Evolutionary conservation across 1,140 invertebrate genomes (phyloP).

Genomic region (Papilio dardanus): DNA sequence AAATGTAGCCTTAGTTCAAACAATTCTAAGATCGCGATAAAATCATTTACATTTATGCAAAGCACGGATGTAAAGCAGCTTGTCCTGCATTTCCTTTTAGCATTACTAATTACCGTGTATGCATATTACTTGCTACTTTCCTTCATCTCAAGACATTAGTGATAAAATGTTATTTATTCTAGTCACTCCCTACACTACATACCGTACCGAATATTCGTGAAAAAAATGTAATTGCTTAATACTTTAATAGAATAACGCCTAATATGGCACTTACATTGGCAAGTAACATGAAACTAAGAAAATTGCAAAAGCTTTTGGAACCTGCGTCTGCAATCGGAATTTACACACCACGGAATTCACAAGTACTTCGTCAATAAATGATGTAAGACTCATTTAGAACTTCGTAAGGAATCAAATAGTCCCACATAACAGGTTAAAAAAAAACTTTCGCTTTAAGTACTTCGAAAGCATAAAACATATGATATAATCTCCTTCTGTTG

Average conservation of each 20-base stretch:
- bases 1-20: not conserved
- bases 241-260: not conserved
- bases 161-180: not conserved
- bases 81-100: not conserved
- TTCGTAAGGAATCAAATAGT: not conserved
- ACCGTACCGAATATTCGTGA: not conserved
- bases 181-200: not conserved
- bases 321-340: conserved; percentile 42
- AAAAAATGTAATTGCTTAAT: not conserved
- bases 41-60: not conserved
- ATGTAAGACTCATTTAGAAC: conserved; percentile 35
- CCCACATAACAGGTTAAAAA: not conserved
- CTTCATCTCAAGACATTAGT: not conserved
- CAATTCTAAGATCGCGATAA: conserved; percentile 9
- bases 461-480: too few species aligned
- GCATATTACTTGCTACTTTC: not conserved
- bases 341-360: conserved; percentile 39
- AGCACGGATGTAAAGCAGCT: not conserved
- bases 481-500: too few species aligned
- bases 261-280: not conserved
- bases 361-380: conserved; percentile 39
- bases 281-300: not conserved
- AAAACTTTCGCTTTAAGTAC: not conserved
- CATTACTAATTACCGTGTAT: not conserved
- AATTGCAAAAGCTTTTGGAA: conserved; percentile 19